These are phyloP conservation scores for Penaeus vannamei DNA, from an alignment of 1,140 invertebrate species.

Conservation along the genomic window DNA sequence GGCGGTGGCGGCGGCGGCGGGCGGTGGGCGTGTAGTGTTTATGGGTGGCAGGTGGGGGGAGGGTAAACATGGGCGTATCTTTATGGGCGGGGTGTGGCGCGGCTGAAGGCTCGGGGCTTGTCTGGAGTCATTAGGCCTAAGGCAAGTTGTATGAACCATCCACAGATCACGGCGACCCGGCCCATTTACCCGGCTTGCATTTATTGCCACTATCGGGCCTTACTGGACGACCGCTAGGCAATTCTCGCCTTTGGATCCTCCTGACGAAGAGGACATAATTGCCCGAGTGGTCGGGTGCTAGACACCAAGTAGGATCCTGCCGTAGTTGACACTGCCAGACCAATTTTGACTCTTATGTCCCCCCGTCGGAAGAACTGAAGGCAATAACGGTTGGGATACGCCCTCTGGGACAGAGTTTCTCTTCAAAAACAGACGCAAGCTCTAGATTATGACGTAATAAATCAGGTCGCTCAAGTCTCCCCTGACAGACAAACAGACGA, in stretches of 20 bases:
- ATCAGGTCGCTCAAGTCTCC: constrained; percentile 67
- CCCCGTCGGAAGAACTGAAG: constrained; percentile 60
- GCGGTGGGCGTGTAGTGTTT: constrained; percentile 47
- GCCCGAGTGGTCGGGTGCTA: constrained; percentile 53
- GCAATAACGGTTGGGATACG: constrained; percentile 62
- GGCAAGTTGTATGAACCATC: constrained; percentile 65
- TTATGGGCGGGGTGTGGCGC: constrained; percentile 57
- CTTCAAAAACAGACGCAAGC: constrained; percentile 68
- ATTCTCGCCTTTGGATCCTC: constrained; percentile 62
- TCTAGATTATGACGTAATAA: constrained; percentile 68
- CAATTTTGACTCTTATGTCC: constrained; percentile 63
- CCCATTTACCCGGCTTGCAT: constrained; percentile 67
- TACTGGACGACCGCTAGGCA: constrained; percentile 39
- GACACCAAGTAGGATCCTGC: constrained; percentile 65
- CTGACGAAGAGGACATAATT: constrained; percentile 65
- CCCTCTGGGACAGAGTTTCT: constrained; percentile 63
- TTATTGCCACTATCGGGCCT: constrained; percentile 66
- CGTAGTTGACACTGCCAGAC: constrained; percentile 63
- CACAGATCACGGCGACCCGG: constrained; percentile 62
- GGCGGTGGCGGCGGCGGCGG: constrained; percentile 26
- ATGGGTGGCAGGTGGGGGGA: constrained; percentile 57
- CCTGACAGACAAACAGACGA: constrained; percentile 67
- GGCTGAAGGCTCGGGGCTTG: constrained; percentile 56
- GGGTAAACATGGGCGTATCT: constrained; percentile 58
- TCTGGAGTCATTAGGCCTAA: constrained; percentile 65